Evolutionary conservation across 2,113 vertebrate species (phyloP).

Genomic region (Macrotis lagotis): DNA sequence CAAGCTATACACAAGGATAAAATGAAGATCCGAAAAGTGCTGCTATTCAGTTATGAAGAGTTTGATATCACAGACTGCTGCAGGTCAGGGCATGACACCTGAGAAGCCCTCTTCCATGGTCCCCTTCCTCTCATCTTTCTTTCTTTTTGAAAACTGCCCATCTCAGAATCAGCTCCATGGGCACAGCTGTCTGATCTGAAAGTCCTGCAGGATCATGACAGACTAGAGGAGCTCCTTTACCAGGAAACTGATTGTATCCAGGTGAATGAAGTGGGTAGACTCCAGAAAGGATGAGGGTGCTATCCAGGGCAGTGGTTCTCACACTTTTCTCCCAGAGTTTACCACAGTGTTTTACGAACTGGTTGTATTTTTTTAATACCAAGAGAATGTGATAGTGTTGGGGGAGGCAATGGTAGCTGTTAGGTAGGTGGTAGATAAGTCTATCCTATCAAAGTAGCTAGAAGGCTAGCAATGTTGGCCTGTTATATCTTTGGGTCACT

Average conservation of each 20-base stretch:
- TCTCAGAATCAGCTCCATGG: neutral
- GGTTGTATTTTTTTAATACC: neutral
- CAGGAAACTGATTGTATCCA: neutral
- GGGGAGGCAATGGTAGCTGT: neutral
- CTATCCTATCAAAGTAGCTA: neutral
- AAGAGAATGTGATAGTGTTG: no score
- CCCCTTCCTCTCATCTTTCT: neutral
- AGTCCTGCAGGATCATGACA: neutral
- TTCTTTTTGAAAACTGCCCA: neutral
- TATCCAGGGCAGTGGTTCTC: neutral
- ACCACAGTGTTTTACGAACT: neutral
- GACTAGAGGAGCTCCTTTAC: neutral
- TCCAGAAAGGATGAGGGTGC: neutral
- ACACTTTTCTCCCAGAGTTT: neutral
- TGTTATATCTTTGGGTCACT: neutral
- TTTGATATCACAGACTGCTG: neutral
- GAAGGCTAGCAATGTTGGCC: neutral
- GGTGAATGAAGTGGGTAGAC: neutral
- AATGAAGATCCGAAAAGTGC: neutral
- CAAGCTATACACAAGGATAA: neutral
- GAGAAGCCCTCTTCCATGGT: neutral
- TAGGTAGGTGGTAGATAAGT: neutral
- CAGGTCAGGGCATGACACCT: neutral
- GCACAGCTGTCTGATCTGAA: neutral
- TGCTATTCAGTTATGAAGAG: neutral